These are phyloP conservation scores for Catharus fuscescens DNA, from an alignment of 2,113 vertebrate genomes.

Conservation along the genomic window DNA sequence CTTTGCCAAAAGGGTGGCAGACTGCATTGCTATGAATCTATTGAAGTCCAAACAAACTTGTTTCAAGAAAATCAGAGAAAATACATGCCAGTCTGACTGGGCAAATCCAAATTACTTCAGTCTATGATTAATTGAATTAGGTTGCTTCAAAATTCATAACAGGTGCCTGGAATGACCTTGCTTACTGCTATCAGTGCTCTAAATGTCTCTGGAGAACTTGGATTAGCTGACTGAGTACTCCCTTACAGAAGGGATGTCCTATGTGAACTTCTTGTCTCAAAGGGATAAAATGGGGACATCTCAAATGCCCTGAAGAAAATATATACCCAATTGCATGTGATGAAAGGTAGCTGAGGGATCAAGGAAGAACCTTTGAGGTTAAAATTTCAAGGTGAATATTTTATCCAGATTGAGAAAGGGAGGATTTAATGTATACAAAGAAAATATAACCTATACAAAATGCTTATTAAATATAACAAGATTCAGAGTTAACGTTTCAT, in stretches of 20 bases:
- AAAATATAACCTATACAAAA: background rate
- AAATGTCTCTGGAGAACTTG: background rate
- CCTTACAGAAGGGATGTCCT: background rate
- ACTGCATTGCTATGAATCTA: background rate
- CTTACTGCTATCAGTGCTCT: background rate
- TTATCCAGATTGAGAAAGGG: background rate
- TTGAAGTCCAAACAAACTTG: background rate
- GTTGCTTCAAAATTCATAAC: background rate
- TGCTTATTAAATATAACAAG: background rate
- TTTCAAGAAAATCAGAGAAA: background rate
- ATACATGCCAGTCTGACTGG: background rate
- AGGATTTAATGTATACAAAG: background rate
- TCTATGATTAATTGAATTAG: constrained; percentile 2
- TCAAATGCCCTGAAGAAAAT: background rate
- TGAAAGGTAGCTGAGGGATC: background rate
- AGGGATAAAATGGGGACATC: background rate
- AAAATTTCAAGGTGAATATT: background rate
- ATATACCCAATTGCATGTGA: background rate
- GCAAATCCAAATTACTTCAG: background rate
- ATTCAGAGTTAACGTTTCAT: background rate
- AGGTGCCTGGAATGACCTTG: background rate
- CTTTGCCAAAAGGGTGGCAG: background rate
- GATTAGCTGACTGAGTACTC: background rate
- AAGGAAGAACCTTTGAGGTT: background rate
- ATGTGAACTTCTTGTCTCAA: background rate